Conservation (phyloP, 2,113 vertebrate genomes). For the Dicentrarchus labrax region DNA sequence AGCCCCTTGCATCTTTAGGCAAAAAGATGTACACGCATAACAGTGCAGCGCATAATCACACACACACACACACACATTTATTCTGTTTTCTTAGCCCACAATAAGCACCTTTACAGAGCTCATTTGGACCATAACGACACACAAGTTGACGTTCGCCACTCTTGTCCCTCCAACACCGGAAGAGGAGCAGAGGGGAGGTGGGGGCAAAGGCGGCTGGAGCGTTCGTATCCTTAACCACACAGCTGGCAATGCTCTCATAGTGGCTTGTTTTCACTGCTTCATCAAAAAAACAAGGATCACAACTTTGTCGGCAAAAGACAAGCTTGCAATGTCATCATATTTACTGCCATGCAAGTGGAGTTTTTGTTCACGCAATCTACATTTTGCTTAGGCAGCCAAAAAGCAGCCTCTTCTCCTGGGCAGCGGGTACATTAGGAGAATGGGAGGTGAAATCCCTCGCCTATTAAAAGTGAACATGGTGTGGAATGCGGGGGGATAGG, state of each 20-base stretch:
- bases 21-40: conserved; percentile 33
- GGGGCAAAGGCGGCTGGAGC: not conserved
- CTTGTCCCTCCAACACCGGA: conserved; percentile 9
- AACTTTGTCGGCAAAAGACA: conserved; percentile 82
- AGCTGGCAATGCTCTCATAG: conserved; percentile 64
- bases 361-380: conserved; percentile 80
- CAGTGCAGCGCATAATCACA: not conserved
- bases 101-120: conserved; percentile 60
- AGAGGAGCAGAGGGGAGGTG: not conserved
- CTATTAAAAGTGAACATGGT: conserved; percentile 70
- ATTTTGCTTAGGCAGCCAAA: conserved; percentile 83
- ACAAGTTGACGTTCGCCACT: conserved; percentile 49
- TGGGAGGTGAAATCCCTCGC: conserved; percentile 67
- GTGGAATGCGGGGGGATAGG: conserved; percentile 44
- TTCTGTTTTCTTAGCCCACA: conserved; percentile 44
- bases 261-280: conserved; percentile 78
- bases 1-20: conserved; percentile 70
- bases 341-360: conserved; percentile 78
- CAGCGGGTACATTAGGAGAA: conserved; percentile 68
- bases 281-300: conserved; percentile 80
- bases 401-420: conserved; percentile 67
- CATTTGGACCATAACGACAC: conserved; percentile 42
- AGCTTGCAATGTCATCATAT: conserved; percentile 84
- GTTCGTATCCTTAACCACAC: conserved; percentile 54
- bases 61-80: conserved; percentile 19